Conservation (phyloP, 92 coral and sea anemone species). For the Diadumene lineata region DNA sequence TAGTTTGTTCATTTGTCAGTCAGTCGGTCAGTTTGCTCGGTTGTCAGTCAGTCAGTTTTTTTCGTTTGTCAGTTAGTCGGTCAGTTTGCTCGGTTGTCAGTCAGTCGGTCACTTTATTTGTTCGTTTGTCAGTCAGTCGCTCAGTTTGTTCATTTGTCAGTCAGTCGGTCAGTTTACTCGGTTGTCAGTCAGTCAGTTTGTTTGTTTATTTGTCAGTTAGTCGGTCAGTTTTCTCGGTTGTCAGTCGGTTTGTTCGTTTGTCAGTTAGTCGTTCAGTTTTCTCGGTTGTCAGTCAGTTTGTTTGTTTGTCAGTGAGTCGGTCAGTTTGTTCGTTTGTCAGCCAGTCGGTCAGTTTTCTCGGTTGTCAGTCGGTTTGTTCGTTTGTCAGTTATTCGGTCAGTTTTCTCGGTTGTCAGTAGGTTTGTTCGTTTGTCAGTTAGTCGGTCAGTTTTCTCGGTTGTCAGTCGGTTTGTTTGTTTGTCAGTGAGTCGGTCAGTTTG, state of each 20-base stretch:
- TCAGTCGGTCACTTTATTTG: conserved; percentile 9
- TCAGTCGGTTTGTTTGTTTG: background rate
- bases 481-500: background rate
- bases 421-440: conserved; percentile 15
- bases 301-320: conserved; percentile 15
- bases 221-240: background rate
- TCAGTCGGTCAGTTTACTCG: background rate
- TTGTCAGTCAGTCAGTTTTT: background rate
- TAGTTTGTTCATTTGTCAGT: background rate
- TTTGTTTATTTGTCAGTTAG: background rate
- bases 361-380: no score
- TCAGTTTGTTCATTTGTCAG: background rate
- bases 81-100: background rate
- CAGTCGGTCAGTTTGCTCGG: conserved; percentile 9
- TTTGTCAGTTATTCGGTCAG: background rate
- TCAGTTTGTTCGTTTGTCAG: background rate
- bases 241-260: conserved; percentile 8
- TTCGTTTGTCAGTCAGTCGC: background rate
- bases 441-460: background rate
- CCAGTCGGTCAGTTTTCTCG: conserved; percentile 10
- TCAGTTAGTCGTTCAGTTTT: background rate
- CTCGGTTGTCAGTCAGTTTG: background rate
- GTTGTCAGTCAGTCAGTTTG: conserved; percentile 2
- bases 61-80: background rate
- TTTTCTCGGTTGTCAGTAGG: background rate